Conservation (phyloP, 2,797 vertebrate species). For the Acanthurus lineatus region DNA sequence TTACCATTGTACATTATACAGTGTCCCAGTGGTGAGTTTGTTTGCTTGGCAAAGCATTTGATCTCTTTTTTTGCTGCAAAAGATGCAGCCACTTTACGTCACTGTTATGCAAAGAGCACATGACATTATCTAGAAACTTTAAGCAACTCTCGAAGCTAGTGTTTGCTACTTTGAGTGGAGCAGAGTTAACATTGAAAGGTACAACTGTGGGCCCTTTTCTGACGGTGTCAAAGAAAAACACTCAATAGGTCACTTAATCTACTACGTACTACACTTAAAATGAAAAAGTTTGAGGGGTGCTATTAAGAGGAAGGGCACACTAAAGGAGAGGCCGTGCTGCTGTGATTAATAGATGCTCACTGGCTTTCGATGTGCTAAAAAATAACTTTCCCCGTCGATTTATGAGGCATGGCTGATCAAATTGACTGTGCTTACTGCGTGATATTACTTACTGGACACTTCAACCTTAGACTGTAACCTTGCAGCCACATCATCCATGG, state of each 20-base stretch:
- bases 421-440: constrained; percentile 50
- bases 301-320: constrained; percentile 58
- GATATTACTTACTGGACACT: constrained; percentile 31
- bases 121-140: no score
- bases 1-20: no score
- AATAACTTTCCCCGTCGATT: constrained; percentile 53
- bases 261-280: constrained; percentile 19
- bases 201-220: not conserved
- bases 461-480: constrained; percentile 55
- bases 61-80: no score
- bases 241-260: not conserved
- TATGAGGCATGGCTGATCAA: constrained; percentile 63
- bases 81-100: no score
- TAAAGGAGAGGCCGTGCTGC: constrained; percentile 39
- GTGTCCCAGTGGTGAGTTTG: not conserved
- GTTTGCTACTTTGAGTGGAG: no score
- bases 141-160: no score
- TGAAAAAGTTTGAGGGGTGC: constrained; percentile 35
- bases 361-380: constrained; percentile 56
- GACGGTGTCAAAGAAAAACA: constrained; percentile 16
- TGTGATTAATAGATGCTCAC: constrained; percentile 55
- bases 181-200: not conserved
- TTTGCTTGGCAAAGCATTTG: constrained; percentile 3
- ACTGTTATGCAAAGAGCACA: no score
- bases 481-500: not conserved